Base-by-base conservation (phyloP, 2,113 vertebrate genomes). In the Notarius quadriscutis region DNA sequence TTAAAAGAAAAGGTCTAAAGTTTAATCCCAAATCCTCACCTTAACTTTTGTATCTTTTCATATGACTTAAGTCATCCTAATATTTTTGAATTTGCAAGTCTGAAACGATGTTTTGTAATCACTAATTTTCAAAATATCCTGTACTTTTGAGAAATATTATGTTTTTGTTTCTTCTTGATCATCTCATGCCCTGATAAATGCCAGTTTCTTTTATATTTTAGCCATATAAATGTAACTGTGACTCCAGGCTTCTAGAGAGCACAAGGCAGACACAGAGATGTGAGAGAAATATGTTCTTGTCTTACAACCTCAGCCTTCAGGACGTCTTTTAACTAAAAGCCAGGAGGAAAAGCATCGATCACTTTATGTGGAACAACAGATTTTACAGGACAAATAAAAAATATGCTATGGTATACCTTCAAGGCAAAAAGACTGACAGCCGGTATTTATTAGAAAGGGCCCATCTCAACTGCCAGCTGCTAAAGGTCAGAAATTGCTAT, bases 251-350 rank as follows among this genome's bases (percentile, higher is more conserved):
- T 55, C 85, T 55, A 55, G 63, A 78, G 11, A 71, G 30, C 6
- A 41, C 27, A 48, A 34, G 41, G 63, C 77, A 85, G 60, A 25
- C 14, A 18, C 8, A 0, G 18, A 75, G 86, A 89, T 63, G 34
- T 85, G 53, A 87, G 69, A 88, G 48, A 89, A 86, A 82, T 34
- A 22, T 85, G 78, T 85, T 86, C 83, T 83, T 89, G 79, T 88
- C 84, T 84, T 81, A 63, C 84, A 74, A 82, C 72, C 82, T 81
- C 80, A 34, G 84, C 62, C 86, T 79, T 78, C 57, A 22, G 69
- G 82, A 87, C 72, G 20, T 84, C 84, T 88, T 90, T 90, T 87
- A 90, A 90, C 55, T 88, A 90, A 89, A 89, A 87, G 84, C 87
- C 48, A 90, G 67, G 55, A 72, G 84, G 81, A 84, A 69, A 71